phyloP scores from a whole-genome alignment of 2,888 invertebrate genomes.

The Plusia festucae region DNA sequence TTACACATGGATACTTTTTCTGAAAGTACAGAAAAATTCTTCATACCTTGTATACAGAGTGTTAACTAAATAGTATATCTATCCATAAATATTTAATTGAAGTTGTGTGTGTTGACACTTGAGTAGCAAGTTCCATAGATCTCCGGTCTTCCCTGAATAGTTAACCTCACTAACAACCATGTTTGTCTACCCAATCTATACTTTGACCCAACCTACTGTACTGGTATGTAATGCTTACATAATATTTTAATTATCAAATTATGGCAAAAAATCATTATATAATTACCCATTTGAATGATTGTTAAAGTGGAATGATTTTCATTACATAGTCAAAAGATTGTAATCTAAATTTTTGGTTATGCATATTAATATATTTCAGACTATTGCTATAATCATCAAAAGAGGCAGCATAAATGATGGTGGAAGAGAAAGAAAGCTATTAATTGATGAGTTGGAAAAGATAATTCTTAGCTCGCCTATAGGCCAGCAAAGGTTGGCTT shows the following conservation, averaged over 20 bases:
- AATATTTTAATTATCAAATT: too few relatives aligned
- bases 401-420: constrained; percentile 93
- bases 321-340: not conserved
- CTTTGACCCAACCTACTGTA: not conserved
- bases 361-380: constrained; percentile 79
- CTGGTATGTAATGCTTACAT: not conserved
- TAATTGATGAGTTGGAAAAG: constrained; percentile 93
- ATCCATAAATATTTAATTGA: too few relatives aligned
- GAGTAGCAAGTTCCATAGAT: not conserved
- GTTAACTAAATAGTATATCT: too few relatives aligned
- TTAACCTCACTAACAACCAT: not conserved
- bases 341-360: not conserved
- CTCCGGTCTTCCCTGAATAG: too few relatives aligned
- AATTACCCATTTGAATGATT: not conserved
- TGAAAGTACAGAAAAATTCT: too few relatives aligned
- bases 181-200: not conserved
- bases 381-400: constrained; percentile 96
- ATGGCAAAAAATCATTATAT: too few relatives aligned
- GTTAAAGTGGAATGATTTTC: too few relatives aligned
- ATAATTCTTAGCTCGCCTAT: constrained; percentile 95
- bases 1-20: too few relatives aligned
- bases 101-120: too few relatives aligned
- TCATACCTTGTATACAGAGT: too few relatives aligned
- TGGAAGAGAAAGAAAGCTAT: constrained; percentile 91
- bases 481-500: constrained; percentile 93